Base-by-base conservation (phyloP, 2,888 invertebrate genomes). In the Euclidia mi region DNA sequence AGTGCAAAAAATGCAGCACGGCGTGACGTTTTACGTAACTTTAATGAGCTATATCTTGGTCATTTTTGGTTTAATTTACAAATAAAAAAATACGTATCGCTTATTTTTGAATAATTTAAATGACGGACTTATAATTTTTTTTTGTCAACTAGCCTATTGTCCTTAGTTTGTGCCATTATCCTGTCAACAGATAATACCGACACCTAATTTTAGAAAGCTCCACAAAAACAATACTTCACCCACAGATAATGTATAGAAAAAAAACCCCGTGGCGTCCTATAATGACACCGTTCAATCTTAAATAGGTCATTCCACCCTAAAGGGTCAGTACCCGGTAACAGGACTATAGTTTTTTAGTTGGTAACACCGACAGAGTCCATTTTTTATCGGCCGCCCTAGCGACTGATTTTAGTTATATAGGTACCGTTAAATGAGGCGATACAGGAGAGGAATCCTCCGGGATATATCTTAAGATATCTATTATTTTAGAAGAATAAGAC, bases 301-400 rank as follows among this genome's bases (percentile, higher is more conserved):
- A 91, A 88, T 94, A 87, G 94, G 93, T 93, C 94, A 89, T 91
- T 93, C 91, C 89, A 91, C 91, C 93, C 91, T 79, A 76, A 7
- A 72, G 79, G 94, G 92, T 93, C 92, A 91, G 88, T 92, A 88
- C 84, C 90, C 91, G 48, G 58, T 93, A 94, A 94, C 94, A 93
- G 94, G 94, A 94, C 89, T 74, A 78, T 73, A 71, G 80, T 91
- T 93, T 94, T 92, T 94, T 92, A 81, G 76, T 62, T 77, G 72
- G 64, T 78, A 70, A 77, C 45, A 67, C 76, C 72, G 81, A 79
- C 82, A 74, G 81, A 77, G 84, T 83, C 82, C 91, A 92, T 94
- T 94, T 94, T 93, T 94, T 92, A 93, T 92, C 90, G 84, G 66
- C 65, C 67, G 78, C 85, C 87, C 90, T 91, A 88, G 87, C 82